phyloP scores from a whole-genome alignment of 2,797 vertebrate genomes.

The Danio aesculapii region DNA sequence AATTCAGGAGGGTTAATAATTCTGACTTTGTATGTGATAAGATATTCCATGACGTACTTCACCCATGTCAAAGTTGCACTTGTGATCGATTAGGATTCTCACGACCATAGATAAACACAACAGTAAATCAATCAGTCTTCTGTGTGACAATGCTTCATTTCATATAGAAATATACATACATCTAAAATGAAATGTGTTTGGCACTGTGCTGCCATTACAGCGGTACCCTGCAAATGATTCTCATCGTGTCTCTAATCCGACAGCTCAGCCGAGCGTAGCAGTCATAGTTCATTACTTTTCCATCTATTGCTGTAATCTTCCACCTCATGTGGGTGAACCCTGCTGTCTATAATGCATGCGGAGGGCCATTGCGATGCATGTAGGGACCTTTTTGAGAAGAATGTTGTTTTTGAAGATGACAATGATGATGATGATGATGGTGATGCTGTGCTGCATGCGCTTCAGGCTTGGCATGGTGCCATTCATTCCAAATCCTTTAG shows the following conservation, averaged over 20 bases:
- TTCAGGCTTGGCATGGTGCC: slow-evolving; percentile 66
- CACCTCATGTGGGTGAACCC: slow-evolving; percentile 28
- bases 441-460: slow-evolving; percentile 61
- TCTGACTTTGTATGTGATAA: too few species aligned
- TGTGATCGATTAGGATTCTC: slow-evolving; percentile 28
- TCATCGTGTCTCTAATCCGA: slow-evolving; percentile 46
- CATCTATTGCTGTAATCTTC: slow-evolving; percentile 48
- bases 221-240: slow-evolving; percentile 40
- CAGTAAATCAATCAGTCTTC: slow-evolving; percentile 7
- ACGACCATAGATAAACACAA: not conserved
- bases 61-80: slow-evolving; percentile 63
- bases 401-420: slow-evolving; percentile 22
- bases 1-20: too few species aligned
- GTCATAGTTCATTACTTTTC: slow-evolving; percentile 50
- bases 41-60: slow-evolving; percentile 66
- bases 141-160: slow-evolving; percentile 10
- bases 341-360: slow-evolving; percentile 11
- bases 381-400: slow-evolving; percentile 18
- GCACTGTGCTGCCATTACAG: slow-evolving; percentile 27
- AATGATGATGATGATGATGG: not conserved
- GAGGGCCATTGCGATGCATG: slow-evolving; percentile 17
- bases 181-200: slow-evolving; percentile 10
- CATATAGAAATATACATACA: not conserved
- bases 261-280: slow-evolving; percentile 40
- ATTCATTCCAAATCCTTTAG: slow-evolving; percentile 69